Percentiles rank a stretch among this genome's conserved stretches.
Conservation (phyloP, 2,888 invertebrate species). For the Drosophila prolongata region DNA sequence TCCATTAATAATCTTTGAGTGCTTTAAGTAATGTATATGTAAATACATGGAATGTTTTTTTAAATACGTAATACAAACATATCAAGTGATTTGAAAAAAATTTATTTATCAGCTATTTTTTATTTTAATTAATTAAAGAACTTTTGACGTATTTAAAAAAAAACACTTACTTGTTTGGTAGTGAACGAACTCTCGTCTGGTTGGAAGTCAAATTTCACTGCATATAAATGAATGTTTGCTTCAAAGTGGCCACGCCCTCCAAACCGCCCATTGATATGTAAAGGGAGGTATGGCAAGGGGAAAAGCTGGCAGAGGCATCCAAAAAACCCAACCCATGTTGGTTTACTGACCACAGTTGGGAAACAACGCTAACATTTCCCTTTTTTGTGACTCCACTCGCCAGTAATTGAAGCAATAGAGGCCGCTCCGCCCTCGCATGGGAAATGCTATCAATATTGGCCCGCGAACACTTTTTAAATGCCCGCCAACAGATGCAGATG, state of each 20-base stretch:
- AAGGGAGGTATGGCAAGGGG: slow-evolving; percentile 1
- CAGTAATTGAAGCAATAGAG: slow-evolving; percentile 71
- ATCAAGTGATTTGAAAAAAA: too few species aligned
- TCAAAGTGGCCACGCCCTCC: slow-evolving; percentile 29
- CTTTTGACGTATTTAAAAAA: background rate
- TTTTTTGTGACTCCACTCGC: slow-evolving; percentile 10
- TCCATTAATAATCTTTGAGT: too few species aligned
- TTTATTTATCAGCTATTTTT: too few species aligned
- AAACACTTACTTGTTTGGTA: background rate
- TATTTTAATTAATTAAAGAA: too few species aligned
- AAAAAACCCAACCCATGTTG: slow-evolving; percentile 41
- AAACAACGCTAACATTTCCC: slow-evolving; percentile 41
- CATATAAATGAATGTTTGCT: slow-evolving; percentile 1
- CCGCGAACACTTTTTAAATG: slow-evolving; percentile 63
- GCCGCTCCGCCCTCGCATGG: slow-evolving; percentile 35
- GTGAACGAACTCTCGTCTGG: background rate
- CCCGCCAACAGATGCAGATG: slow-evolving; percentile 50
- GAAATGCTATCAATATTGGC: slow-evolving; percentile 74
- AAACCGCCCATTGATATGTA: slow-evolving; percentile 54
- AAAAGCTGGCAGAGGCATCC: slow-evolving; percentile 10
- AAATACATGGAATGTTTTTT: too few species aligned
- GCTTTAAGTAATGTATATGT: too few species aligned
- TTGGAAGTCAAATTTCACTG: slow-evolving; percentile 10
- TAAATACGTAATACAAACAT: too few species aligned
- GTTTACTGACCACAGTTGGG: slow-evolving; percentile 35